A percentile compares a stretch with the other conserved stretches of the same genome.
Evolutionary conservation across 1,140 invertebrate species (phyloP).

Genomic region (Drosophila aff.): DNA sequence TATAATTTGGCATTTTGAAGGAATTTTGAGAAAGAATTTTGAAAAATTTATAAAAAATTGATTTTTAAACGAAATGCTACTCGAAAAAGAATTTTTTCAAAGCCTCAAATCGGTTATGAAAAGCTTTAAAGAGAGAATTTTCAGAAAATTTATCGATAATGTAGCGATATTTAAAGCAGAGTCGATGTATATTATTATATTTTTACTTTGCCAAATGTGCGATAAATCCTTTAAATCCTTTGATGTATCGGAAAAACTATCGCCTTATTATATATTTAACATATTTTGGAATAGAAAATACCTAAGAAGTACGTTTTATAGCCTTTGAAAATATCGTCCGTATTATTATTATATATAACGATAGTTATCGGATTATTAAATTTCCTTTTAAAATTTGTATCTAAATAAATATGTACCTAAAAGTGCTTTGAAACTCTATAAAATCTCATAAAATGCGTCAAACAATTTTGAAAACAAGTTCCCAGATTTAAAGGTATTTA

Average conservation of each 20-base stretch:
- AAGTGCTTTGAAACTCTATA: background rate
- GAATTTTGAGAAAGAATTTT: background rate
- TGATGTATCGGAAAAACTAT: too few species aligned
- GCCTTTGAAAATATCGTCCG: too few species aligned
- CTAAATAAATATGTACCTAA: background rate
- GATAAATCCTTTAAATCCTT: too few species aligned
- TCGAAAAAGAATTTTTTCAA: background rate
- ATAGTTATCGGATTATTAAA: too few species aligned
- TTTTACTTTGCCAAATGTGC: too few species aligned
- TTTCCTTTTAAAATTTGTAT: background rate
- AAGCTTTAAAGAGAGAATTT: too few species aligned
- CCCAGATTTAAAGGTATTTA: slow-evolving; percentile 4
- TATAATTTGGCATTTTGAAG: slow-evolving; percentile 8
- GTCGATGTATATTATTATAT: too few species aligned
- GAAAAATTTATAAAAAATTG: slow-evolving; percentile 3
- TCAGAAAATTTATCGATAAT: background rate
- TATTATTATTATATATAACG: too few species aligned
- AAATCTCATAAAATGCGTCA: background rate
- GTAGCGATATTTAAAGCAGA: too few species aligned
- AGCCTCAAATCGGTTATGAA: background rate
- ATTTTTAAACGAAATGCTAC: slow-evolving; percentile 23
- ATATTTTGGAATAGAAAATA: too few species aligned
- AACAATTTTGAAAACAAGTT: slow-evolving; percentile 13
- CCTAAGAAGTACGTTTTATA: too few species aligned
- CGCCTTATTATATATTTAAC: background rate